Evolutionary conservation across 2,113 vertebrate genomes (phyloP).

Genomic region (Uria aalge): DNA sequence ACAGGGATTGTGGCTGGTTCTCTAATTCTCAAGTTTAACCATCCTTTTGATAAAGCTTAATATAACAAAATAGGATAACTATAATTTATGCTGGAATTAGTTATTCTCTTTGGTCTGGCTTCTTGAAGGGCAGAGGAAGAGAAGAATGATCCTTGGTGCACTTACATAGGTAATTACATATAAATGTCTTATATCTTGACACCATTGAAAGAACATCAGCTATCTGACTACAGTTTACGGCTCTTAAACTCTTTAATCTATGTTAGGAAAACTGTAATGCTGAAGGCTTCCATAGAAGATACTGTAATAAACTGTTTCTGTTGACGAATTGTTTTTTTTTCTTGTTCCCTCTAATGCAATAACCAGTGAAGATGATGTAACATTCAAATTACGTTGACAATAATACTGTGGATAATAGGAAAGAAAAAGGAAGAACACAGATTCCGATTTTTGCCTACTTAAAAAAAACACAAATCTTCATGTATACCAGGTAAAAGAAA

Average conservation of each 20-base stretch:
- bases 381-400: not conserved
- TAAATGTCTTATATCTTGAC: not conserved
- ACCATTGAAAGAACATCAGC: conserved; percentile 2
- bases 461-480: not conserved
- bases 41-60: not conserved
- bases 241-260: not conserved
- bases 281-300: not conserved
- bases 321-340: not conserved
- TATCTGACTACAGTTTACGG: not conserved
- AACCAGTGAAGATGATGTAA: not conserved
- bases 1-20: not conserved
- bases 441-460: not conserved
- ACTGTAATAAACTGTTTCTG: not conserved
- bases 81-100: not conserved
- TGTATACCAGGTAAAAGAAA: not conserved
- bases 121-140: not conserved
- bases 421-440: not conserved
- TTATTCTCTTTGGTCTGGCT: not conserved
- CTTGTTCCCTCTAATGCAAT: not conserved
- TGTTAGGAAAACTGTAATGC: not conserved
- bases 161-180: not conserved
- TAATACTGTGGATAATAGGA: not conserved
- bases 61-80: not conserved
- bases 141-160: conserved; percentile 3
- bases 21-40: not conserved